Evolutionary conservation across 1,140 invertebrate species (phyloP), one percentile per base, ranked within the genome.

Genomic region (Diachasma alloeum): DNA sequence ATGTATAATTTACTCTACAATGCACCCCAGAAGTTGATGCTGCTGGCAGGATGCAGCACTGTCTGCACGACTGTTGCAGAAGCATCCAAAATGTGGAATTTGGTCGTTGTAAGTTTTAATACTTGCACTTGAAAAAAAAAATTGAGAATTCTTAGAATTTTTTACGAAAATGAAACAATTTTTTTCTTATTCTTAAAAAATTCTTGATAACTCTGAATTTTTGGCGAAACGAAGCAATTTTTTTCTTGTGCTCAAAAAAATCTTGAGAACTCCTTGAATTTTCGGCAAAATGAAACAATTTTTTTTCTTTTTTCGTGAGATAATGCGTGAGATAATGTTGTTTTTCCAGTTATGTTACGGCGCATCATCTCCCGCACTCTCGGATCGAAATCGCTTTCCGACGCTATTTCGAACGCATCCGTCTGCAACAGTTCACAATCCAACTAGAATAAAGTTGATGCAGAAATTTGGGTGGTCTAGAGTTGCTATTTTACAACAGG

Each of bases 1-100:
- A 96, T 99, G 94, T 99, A 99, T 91, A 98, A 99, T 90, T 92
- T 99, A 66, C 92, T 99, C 56, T 99, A 99, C 91, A 97, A 97
- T 86, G 93, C 94, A 72, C 98, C 98, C 22, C 95, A 96, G 82
- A 99, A 99, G 90, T 90, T 99, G 79, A 97, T 99, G 92, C 90
- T 99, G 68, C 90, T 99, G 31, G 96, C 97, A 4, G 99, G 98
- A 67, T 99, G 98, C 88, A 98, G 97, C 80, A 99, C 98, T 2
- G 98, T 99, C n/a, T 99, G 98, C 83, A 99, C 98, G 9, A 99
- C 98, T 56, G 97, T 99, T 0, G 98, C 98, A 0, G 98, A 99
- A 91, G 97, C 98, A 37, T 98, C 98, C 31, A 99, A 98, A 91
- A 99, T 99, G 96, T 99, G 98, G 98, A 99, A 99, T 91, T 91